Percentiles rank a stretch among this genome's conserved stretches.
phyloP scores from a whole-genome alignment of 1,140 invertebrate genomes.

The Zelostemma sp. region DNA sequence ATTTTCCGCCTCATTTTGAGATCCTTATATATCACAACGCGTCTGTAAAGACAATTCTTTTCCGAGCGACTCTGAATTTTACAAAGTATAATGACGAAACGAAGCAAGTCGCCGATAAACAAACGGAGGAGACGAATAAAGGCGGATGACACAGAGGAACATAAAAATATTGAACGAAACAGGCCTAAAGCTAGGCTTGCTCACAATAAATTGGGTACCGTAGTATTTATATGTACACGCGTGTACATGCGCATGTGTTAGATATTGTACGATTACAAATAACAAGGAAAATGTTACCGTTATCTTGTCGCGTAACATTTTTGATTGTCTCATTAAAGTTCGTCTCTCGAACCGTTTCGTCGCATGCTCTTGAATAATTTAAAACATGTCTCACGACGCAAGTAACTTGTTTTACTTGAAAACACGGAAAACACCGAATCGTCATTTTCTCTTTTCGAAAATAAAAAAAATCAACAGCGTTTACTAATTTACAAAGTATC shows the following conservation, averaged over 20 bases:
- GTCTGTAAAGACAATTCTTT: constrained; percentile 19
- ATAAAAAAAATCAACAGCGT: too few relatives aligned
- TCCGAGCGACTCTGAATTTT: constrained; percentile 27
- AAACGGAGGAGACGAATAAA: constrained; percentile 26
- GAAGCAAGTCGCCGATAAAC: constrained; percentile 20
- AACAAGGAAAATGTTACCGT: constrained; percentile 68
- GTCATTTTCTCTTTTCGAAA: too few relatives aligned
- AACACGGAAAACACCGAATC: too few relatives aligned
- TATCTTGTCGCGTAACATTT: constrained; percentile 61
- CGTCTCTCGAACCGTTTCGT: constrained; percentile 37
- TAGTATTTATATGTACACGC: constrained; percentile 38
- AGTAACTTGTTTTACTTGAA: too few relatives aligned
- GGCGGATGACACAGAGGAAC: constrained; percentile 17
- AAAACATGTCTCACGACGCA: background rate
- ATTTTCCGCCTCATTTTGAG: constrained; percentile 55
- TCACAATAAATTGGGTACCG: constrained; percentile 25
- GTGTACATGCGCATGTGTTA: constrained; percentile 21
- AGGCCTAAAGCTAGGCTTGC: constrained; percentile 21
- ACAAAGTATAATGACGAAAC: constrained; percentile 13
- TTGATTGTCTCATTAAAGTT: constrained; percentile 70
- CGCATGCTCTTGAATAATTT: constrained; percentile 5
- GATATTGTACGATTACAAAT: constrained; percentile 59
- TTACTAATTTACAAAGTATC: background rate
- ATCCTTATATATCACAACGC: constrained; percentile 66
- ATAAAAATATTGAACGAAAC: constrained; percentile 33